phyloP scores from a whole-genome alignment of 2,113 vertebrate genomes.

The Taxidea taxus region DNA sequence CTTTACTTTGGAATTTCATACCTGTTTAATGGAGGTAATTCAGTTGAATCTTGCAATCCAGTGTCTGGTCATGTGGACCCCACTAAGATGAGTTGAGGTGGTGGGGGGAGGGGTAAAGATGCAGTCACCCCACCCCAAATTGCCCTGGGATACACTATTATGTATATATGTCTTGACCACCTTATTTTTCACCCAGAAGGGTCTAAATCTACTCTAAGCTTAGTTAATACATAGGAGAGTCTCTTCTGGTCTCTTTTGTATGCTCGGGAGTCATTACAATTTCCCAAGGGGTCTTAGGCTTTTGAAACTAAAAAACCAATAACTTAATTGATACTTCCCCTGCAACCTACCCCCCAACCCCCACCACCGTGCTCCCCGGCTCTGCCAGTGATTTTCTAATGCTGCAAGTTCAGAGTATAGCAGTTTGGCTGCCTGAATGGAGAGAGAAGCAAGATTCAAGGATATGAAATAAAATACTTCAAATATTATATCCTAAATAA shows the following conservation, averaged over 20 bases:
- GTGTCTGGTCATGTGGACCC: neutral
- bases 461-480: neutral
- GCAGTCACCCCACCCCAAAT: neutral
- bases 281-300: neutral
- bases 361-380: neutral
- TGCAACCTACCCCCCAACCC: neutral
- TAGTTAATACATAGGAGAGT: neutral
- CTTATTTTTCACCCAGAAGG: neutral
- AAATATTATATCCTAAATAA: neutral
- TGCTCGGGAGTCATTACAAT: neutral
- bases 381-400: neutral
- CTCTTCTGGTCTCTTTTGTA: neutral
- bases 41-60: neutral
- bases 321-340: neutral
- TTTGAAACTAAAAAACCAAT: neutral
- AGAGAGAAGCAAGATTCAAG: neutral
- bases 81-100: neutral
- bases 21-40: neutral
- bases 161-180: neutral
- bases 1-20: neutral
- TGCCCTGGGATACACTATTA: neutral
- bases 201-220: neutral
- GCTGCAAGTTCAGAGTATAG: neutral
- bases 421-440: neutral
- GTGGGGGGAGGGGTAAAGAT: no score